Conservation (phyloP, 2,888 invertebrate genomes). For the Lochmaea crataegi region DNA sequence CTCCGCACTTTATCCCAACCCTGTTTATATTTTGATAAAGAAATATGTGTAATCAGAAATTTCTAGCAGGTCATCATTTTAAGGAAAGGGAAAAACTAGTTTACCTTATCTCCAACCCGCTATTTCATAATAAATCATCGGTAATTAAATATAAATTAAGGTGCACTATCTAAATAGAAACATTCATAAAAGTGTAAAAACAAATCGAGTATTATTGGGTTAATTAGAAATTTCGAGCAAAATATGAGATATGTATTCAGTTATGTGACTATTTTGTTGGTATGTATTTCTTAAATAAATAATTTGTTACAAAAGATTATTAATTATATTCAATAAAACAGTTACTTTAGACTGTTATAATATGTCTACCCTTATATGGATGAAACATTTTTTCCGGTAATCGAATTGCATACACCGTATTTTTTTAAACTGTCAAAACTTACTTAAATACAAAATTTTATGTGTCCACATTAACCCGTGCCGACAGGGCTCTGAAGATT, state of each 20-base stretch:
- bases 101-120: neutral
- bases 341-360: no score
- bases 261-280: neutral
- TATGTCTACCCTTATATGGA: no score
- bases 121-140: neutral
- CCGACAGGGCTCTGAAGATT: no score
- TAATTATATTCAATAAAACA: no score
- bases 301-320: no score
- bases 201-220: neutral
- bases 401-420: no score
- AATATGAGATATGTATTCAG: neutral
- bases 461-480: no score
- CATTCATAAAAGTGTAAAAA: neutral
- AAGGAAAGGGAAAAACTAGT: neutral
- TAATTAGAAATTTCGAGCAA: neutral
- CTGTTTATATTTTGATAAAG: no score
- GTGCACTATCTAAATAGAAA: neutral
- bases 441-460: no score
- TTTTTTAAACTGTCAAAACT: no score
- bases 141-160: slow-evolving; percentile 1
- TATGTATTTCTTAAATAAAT: neutral
- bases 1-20: no score
- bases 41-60: neutral
- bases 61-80: neutral
- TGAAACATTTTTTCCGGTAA: no score